Evolutionary conservation across 1,140 invertebrate species (phyloP).

Genomic region (Zaprionus nigranus): DNA sequence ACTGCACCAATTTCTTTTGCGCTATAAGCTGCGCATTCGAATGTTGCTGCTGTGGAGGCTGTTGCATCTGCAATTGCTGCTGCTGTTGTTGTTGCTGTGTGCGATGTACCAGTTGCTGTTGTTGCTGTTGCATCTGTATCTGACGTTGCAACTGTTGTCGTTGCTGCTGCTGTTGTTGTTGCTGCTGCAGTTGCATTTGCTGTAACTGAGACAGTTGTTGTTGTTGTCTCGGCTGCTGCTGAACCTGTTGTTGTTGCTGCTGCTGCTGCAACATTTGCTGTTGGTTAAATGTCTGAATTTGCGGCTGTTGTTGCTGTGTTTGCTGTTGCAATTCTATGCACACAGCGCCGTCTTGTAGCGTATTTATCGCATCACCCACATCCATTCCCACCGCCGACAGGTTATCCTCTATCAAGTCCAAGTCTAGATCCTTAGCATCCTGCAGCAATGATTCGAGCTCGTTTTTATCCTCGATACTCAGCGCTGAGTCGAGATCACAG

Average conservation of each 20-base stretch:
- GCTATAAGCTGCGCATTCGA: conserved; percentile 17
- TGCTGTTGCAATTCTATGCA: conserved; percentile 59
- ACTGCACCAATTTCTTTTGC: conserved; percentile 39
- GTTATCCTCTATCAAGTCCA: conserved; percentile 82
- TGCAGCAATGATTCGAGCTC: conserved; percentile 83
- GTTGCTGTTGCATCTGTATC: conserved; percentile 38
- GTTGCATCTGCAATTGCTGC: conserved; percentile 49
- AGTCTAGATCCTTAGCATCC: conserved; percentile 83
- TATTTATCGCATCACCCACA: conserved; percentile 69
- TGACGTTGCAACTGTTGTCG: conserved; percentile 52
- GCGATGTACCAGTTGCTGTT: conserved; percentile 28
- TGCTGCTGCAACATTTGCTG: conserved; percentile 39
- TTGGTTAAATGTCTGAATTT: conserved; percentile 10
- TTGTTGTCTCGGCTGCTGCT: conserved; percentile 48
- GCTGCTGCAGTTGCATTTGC: conserved; percentile 58
- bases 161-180: conserved; percentile 62
- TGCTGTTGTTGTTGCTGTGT: conserved; percentile 42
- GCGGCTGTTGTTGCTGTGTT: conserved; percentile 37
- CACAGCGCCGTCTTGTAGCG: conserved; percentile 53
- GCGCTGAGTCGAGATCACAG: conserved; percentile 85
- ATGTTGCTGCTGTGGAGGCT: conserved; percentile 45
- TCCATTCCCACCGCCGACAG: conserved; percentile 77
- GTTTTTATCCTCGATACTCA: conserved; percentile 85
- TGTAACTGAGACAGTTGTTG: conserved; percentile 43
- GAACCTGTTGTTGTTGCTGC: conserved; percentile 44